phyloP scores from a whole-genome alignment of 2,113 vertebrate genomes.

The Hassar affinis region DNA sequence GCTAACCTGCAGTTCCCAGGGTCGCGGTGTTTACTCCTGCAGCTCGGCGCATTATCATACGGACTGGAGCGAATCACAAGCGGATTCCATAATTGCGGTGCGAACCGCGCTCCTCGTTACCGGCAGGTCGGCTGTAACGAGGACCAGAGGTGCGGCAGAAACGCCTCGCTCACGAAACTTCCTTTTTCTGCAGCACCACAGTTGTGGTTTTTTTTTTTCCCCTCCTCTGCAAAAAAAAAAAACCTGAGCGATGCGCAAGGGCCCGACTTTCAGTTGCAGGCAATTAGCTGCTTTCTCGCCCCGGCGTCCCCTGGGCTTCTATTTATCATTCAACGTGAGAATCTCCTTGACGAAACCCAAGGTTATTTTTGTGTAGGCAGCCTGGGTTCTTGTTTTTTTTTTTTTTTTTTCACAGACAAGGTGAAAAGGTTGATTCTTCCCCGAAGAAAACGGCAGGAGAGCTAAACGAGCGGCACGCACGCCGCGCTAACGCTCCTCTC shows the following conservation, averaged over 20 bases:
- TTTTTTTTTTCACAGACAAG: constrained; percentile 62
- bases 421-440: constrained; percentile 73
- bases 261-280: constrained; percentile 72
- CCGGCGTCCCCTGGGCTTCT: constrained; percentile 69
- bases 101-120: constrained; percentile 29
- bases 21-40: not conserved
- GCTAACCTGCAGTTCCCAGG: not conserved
- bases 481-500: constrained; percentile 16
- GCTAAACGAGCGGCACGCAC: constrained; percentile 33
- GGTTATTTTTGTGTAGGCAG: constrained; percentile 74
- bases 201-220: not conserved
- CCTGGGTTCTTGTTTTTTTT: constrained; percentile 41
- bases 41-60: constrained; percentile 4
- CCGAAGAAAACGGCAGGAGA: constrained; percentile 60
- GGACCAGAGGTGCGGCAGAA: constrained; percentile 18
- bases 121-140: constrained; percentile 22
- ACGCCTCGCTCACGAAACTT: constrained; percentile 6
- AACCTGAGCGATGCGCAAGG: constrained; percentile 57
- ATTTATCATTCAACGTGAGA: constrained; percentile 80
- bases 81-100: constrained; percentile 26
- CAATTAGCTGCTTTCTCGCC: constrained; percentile 76
- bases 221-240: not conserved
- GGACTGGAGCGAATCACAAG: not conserved
- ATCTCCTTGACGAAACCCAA: constrained; percentile 78
- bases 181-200: not conserved